Evolutionary conservation across 1,140 invertebrate genomes (phyloP), one percentile per base, ranked within the genome.

Genomic region (Halictus rubicundus): DNA sequence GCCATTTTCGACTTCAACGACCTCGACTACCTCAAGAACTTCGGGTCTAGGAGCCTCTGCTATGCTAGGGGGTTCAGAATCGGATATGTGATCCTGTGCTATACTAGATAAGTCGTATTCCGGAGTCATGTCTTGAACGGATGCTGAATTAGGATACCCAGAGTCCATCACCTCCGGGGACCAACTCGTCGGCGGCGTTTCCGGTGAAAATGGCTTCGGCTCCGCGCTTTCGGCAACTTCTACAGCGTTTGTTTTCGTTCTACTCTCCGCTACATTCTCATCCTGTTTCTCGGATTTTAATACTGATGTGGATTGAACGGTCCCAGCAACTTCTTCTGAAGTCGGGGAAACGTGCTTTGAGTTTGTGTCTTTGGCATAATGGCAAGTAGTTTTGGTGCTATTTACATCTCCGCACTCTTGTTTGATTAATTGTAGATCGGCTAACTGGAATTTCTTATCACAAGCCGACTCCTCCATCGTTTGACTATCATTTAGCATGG

Each of bases 81-180:
- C 89, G 7, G 89, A 80, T 73, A 87, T 83, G 23, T 82, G 81
- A 82, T 88, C 89, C 9, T 90, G 83, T 12, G 82, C 78, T 74
- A 90, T 89, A 54, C 85, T 90, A 4, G 89, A 85, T 2, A 89
- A 72, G 57, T 90, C 89, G 42, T 87, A 87, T 54, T 91, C 88
- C 1, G 90, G 91, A 10, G 91, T 91, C 78, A 92, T 90, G 37
- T 93, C 92, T 27, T 88, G 89, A 12, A 85, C 89, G 6, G 92
- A 93, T 32, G 90, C 88, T 0, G 93, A 93, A 77, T 94, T 93
- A 42, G 93, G 93, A 83, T 94, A 94, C 10, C 93, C 94, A 59
- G 94, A 94, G 84, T 94, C 94, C 68, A 91, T 91, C 14, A 91
- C 82, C 65, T 92, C 90, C 9, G 88, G 86, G 37, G 89, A 90